Evolutionary conservation across 2,888 invertebrate genomes (phyloP).

Genomic region (Eupelmus urozonus): DNA sequence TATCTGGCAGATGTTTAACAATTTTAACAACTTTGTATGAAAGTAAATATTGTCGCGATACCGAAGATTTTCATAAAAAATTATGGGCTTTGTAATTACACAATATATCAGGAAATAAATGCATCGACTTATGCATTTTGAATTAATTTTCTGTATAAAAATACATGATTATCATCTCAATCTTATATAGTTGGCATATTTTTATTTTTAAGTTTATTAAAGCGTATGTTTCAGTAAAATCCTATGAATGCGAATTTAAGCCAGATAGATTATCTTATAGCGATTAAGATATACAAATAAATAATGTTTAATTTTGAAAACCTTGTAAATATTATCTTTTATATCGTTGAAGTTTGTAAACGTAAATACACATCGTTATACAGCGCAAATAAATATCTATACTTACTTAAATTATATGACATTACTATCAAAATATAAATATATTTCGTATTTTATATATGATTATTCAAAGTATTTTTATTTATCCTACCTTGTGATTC

Average conservation of each 20-base stretch:
- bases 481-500: neutral
- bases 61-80: slow-evolving; percentile 46
- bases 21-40: too few species aligned
- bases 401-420: slow-evolving; percentile 75
- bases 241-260: slow-evolving; percentile 62
- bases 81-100: too few species aligned
- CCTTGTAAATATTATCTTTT: slow-evolving; percentile 70
- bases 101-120: too few species aligned
- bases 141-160: slow-evolving; percentile 45
- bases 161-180: slow-evolving; percentile 56
- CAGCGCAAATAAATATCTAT: slow-evolving; percentile 69
- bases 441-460: slow-evolving; percentile 76
- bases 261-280: slow-evolving; percentile 62
- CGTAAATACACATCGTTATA: slow-evolving; percentile 63
- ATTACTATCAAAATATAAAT: slow-evolving; percentile 72
- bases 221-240: slow-evolving; percentile 59
- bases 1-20: too few species aligned
- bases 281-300: slow-evolving; percentile 57
- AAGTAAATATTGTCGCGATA: slow-evolving; percentile 36
- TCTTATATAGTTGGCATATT: slow-evolving; percentile 53
- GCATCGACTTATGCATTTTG: slow-evolving; percentile 55
- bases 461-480: slow-evolving; percentile 36
- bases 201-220: slow-evolving; percentile 54
- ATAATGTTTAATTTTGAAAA: slow-evolving; percentile 60
- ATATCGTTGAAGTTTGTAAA: slow-evolving; percentile 69